Evolutionary conservation across 1,140 invertebrate species (phyloP).

Genomic region (Battus philenor): DNA sequence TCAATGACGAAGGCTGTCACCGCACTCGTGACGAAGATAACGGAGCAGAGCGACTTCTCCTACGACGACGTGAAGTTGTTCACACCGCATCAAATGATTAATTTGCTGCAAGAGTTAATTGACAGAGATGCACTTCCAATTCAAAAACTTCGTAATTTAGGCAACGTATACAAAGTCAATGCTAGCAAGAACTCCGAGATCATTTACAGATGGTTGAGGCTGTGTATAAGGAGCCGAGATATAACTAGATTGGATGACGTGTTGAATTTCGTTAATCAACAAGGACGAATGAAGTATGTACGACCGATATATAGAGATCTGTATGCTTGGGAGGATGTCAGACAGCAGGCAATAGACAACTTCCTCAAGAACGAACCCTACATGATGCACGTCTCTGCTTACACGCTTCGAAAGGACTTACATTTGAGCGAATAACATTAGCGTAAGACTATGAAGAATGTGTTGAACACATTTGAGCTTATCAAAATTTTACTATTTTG

Average conservation of each 20-base stretch:
- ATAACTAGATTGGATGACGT: constrained; percentile 79
- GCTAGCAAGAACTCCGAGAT: constrained; percentile 87
- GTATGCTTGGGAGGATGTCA: constrained; percentile 85
- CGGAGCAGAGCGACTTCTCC: constrained; percentile 41
- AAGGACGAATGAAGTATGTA: constrained; percentile 94
- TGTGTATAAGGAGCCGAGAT: constrained; percentile 86
- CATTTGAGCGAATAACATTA: constrained; percentile 66
- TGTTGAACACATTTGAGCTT: constrained; percentile 3
- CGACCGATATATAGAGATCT: constrained; percentile 91
- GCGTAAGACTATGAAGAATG: neutral
- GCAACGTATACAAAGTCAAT: constrained; percentile 82
- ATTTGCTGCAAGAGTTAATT: constrained; percentile 84
- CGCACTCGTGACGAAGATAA: constrained; percentile 78
- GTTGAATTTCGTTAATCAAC: constrained; percentile 86
- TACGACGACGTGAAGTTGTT: constrained; percentile 57
- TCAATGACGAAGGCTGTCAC: constrained; percentile 81
- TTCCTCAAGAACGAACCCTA: constrained; percentile 82
- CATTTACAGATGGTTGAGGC: constrained; percentile 87
- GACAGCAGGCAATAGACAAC: constrained; percentile 82
- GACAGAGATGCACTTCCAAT: constrained; percentile 75
- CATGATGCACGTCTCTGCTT: constrained; percentile 90
- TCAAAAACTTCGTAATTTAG: constrained; percentile 80
- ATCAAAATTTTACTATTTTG: constrained; percentile 2
- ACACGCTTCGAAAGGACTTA: constrained; percentile 86
- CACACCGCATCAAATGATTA: constrained; percentile 81